Evolutionary conservation across 2,113 vertebrate species (phyloP).

Genomic region (Lota lota): DNA sequence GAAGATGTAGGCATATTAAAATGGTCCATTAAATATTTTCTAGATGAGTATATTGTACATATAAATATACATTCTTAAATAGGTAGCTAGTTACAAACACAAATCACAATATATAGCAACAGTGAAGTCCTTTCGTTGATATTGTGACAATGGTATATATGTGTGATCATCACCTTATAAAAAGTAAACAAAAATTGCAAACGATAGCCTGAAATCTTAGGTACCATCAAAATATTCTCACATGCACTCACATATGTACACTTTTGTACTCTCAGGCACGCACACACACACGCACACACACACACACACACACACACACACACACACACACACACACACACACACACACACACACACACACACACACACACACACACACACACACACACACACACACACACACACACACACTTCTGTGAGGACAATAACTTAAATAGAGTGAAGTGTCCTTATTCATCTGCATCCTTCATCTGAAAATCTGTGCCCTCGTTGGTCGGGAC

Average conservation of each 20-base stretch:
- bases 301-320: constrained; percentile 15
- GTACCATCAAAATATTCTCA: constrained; percentile 41
- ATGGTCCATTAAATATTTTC: constrained; percentile 61
- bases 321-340: constrained; percentile 11
- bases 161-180: constrained; percentile 65
- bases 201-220: constrained; percentile 54
- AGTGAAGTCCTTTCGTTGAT: constrained; percentile 53
- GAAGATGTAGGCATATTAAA: constrained; percentile 51
- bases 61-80: constrained; percentile 74
- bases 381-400: constrained; percentile 16
- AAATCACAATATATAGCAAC: constrained; percentile 64
- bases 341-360: constrained; percentile 1
- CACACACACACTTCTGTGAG: constrained; percentile 12
- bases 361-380: constrained; percentile 5
- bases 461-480: constrained; percentile 25
- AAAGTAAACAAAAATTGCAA: constrained; percentile 64
- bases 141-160: constrained; percentile 54
- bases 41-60: constrained; percentile 67
- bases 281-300: constrained; percentile 7
- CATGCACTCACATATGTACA: constrained; percentile 34
- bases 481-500: neutral
- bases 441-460: constrained; percentile 39
- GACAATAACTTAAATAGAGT: constrained; percentile 66
- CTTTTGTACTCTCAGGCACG: neutral
- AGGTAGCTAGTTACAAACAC: constrained; percentile 70